Conservation (phyloP, 2,797 vertebrate genomes). For the Anguilla obscura region DNA sequence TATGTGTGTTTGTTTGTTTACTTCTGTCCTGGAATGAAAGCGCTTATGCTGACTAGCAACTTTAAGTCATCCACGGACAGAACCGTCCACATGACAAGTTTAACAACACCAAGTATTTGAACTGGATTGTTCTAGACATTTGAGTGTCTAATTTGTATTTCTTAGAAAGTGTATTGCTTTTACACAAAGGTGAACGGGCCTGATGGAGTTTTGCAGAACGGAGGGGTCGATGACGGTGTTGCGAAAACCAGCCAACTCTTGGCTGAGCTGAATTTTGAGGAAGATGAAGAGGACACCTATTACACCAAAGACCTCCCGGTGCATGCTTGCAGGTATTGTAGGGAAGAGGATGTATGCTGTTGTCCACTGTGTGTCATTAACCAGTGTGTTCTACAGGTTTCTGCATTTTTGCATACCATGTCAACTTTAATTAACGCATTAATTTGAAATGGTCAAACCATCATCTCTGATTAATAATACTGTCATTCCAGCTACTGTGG, state of each 20-base stretch:
- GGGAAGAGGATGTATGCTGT: neutral
- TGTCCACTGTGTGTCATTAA: neutral
- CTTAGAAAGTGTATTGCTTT: neutral
- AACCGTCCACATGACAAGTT: neutral
- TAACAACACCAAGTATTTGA: neutral
- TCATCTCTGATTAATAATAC: neutral
- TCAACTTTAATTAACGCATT: neutral
- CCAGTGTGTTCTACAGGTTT: neutral
- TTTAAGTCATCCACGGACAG: neutral
- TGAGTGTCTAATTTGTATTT: neutral
- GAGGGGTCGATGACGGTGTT: slow-evolving; percentile 82
- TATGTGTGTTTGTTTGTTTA: neutral
- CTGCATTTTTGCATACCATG: neutral
- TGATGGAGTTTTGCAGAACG: slow-evolving; percentile 85
- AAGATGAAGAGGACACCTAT: slow-evolving; percentile 93
- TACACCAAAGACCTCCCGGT: slow-evolving; percentile 93
- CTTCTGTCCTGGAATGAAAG: neutral
- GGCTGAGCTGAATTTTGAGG: slow-evolving; percentile 92
- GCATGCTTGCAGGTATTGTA: slow-evolving; percentile 87
- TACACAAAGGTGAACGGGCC: slow-evolving; percentile 81
- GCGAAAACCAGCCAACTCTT: slow-evolving; percentile 89
- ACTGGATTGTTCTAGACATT: neutral
- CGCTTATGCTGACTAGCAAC: neutral
- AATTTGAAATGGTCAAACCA: neutral
- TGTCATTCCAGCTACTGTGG: slow-evolving; percentile 86